Conservation (phyloP, 2,797 vertebrate genomes). For the Calcarius lapponicus region DNA sequence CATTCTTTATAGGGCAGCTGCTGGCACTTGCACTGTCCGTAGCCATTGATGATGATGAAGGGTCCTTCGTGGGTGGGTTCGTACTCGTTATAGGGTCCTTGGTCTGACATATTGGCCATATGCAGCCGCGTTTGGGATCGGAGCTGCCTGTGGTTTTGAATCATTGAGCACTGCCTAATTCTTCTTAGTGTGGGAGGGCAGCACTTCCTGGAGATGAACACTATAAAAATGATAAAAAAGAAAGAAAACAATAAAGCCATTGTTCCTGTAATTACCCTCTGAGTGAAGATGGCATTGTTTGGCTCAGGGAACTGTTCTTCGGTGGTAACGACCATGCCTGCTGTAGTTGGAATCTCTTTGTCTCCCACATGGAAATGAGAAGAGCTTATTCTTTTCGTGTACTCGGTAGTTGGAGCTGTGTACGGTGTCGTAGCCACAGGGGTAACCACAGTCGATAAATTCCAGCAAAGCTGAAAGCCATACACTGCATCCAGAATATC, state of each 20-base stretch:
- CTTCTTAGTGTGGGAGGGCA: slow-evolving; percentile 95
- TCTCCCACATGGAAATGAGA: slow-evolving; percentile 94
- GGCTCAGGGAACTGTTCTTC: slow-evolving; percentile 86
- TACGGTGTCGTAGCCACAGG: slow-evolving; percentile 83
- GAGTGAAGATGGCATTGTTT: slow-evolving; percentile 96
- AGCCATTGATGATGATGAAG: slow-evolving; percentile 98
- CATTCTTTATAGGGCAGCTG: slow-evolving; percentile 99
- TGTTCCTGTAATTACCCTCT: slow-evolving; percentile 97
- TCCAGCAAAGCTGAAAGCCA: slow-evolving; percentile 98
- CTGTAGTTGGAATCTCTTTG: slow-evolving; percentile 94
- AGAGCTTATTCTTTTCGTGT: slow-evolving; percentile 91
- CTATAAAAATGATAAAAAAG: slow-evolving; percentile 99
- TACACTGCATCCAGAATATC: slow-evolving; percentile 98
- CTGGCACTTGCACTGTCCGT: slow-evolving; percentile 99
- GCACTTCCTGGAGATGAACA: slow-evolving; percentile 98
- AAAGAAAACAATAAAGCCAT: slow-evolving; percentile 99
- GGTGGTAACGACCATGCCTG: slow-evolving; percentile 87
- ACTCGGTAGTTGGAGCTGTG: slow-evolving; percentile 86
- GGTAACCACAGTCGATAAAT: slow-evolving; percentile 90
- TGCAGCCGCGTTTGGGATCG: slow-evolving; percentile 97
- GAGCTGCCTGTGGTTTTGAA: slow-evolving; percentile 98
- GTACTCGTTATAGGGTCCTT: slow-evolving; percentile 98
- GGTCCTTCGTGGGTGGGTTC: slow-evolving; percentile 97
- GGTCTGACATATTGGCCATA: slow-evolving; percentile 96
- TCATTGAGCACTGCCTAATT: slow-evolving; percentile 97